phyloP scores from a whole-genome alignment of 2,888 invertebrate genomes.

The Pristionchus maxplancki region DNA sequence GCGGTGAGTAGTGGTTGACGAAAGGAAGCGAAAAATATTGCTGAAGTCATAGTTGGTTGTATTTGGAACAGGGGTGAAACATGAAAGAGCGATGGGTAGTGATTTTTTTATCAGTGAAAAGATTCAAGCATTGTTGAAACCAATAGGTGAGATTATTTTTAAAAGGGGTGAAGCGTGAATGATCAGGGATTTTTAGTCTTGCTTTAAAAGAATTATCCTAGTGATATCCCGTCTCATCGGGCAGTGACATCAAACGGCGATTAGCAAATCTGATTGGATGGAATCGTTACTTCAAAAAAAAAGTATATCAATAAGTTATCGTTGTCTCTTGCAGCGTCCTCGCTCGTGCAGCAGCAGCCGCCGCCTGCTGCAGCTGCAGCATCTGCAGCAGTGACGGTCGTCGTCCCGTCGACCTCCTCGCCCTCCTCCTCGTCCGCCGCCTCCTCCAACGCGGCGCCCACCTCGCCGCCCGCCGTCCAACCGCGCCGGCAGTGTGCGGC shows the following conservation, averaged over 20 bases:
- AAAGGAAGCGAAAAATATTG: neutral
- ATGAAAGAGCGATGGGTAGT: neutral
- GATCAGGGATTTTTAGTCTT: too few relatives aligned
- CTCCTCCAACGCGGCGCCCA: constrained; percentile 5
- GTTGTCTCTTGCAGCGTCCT: neutral
- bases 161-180: neutral
- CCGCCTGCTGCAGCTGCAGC: constrained; percentile 12
- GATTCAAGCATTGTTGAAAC: too few relatives aligned
- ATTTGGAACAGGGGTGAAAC: neutral
- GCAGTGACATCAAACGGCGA: too few relatives aligned
- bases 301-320: too few relatives aligned
- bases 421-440: constrained; percentile 11
- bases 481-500: constrained; percentile 22
- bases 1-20: neutral
- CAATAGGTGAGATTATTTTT: neutral
- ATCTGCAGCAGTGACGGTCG: neutral
- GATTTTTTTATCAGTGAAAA: neutral
- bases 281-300: too few relatives aligned
- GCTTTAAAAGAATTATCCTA: too few relatives aligned
- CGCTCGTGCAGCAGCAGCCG: neutral
- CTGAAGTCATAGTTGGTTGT: neutral
- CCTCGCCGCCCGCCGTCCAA: constrained; percentile 25
- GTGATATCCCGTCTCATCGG: too few relatives aligned
- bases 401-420: neutral
- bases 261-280: too few relatives aligned